phyloP scores from a whole-genome alignment of 2,797 vertebrate species.

The Dendrocincla tyrannina region DNA sequence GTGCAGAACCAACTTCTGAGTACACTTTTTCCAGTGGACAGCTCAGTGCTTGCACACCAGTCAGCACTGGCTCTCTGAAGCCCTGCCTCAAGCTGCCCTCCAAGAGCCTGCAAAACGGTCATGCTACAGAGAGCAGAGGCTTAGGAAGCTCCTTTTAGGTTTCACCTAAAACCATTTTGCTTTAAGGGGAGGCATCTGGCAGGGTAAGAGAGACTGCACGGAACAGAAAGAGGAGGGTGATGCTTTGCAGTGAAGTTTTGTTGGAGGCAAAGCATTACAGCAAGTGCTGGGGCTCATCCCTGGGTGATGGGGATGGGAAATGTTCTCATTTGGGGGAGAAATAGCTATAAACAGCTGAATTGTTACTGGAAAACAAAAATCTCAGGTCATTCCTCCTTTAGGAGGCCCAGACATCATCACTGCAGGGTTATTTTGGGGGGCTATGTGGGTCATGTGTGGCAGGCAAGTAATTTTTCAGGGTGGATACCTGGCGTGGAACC shows the following conservation, averaged over 20 bases:
- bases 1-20: not conserved
- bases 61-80: not conserved
- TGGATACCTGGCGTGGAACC: not conserved
- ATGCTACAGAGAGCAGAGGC: not conserved
- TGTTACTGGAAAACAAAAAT: not conserved
- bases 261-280: not conserved
- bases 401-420: not conserved
- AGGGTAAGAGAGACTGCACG: not conserved
- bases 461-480: not conserved
- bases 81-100: not conserved
- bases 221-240: not conserved
- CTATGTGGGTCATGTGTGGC: not conserved
- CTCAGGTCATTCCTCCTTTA: not conserved
- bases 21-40: not conserved
- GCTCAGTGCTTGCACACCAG: not conserved
- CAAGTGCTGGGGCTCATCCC: not conserved
- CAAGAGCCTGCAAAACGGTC: not conserved
- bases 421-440: rapidly evolving
- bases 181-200: not conserved
- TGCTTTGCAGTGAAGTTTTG: not conserved
- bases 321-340: not conserved
- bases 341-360: not conserved
- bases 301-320: not conserved
- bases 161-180: not conserved
- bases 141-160: not conserved